phyloP scores from a whole-genome alignment of 2,888 invertebrate species.

The Uloborus plumipes region DNA sequence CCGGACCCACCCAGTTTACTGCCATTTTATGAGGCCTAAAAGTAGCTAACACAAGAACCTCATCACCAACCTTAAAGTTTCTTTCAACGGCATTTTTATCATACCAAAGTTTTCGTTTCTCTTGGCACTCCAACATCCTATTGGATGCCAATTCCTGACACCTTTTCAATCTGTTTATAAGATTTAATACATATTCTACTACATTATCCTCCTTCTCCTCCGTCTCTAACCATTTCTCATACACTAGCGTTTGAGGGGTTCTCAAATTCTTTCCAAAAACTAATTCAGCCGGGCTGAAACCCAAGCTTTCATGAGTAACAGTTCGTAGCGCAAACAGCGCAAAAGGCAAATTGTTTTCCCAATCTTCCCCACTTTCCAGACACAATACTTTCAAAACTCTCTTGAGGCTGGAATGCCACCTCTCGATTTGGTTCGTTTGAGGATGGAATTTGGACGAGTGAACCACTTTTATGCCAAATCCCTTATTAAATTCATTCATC shows the following conservation, averaged over 20 bases:
- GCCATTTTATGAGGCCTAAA: too few relatives aligned
- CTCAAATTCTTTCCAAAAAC: conserved; percentile 24
- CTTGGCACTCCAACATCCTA: too few relatives aligned
- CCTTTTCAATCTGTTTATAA: conserved; percentile 13
- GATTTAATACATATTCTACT: conserved; percentile 4
- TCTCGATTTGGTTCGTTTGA: conserved; percentile 23
- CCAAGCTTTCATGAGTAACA: conserved; percentile 19
- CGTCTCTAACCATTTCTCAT: conserved; percentile 12
- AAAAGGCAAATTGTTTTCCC: conserved; percentile 24
- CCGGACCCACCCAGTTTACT: background rate
- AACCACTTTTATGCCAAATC: background rate
- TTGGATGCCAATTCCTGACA: background rate
- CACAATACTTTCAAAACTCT: conserved; percentile 15
- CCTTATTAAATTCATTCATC: background rate
- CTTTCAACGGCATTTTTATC: too few relatives aligned
- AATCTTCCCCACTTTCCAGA: conserved; percentile 7
- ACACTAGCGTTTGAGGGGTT: conserved; percentile 19
- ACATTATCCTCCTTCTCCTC: background rate
- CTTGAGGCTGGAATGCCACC: conserved; percentile 14
- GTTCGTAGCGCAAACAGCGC: conserved; percentile 25
- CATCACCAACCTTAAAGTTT: too few relatives aligned
- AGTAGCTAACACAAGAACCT: too few relatives aligned
- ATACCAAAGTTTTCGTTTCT: too few relatives aligned
- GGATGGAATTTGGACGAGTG: conserved; percentile 19
- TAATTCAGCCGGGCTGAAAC: conserved; percentile 25